Evolutionary conservation across 92 coral and sea anemone species (phyloP), one percentile per base, ranked within the genome.

Genomic region (Actinernus sp.): DNA sequence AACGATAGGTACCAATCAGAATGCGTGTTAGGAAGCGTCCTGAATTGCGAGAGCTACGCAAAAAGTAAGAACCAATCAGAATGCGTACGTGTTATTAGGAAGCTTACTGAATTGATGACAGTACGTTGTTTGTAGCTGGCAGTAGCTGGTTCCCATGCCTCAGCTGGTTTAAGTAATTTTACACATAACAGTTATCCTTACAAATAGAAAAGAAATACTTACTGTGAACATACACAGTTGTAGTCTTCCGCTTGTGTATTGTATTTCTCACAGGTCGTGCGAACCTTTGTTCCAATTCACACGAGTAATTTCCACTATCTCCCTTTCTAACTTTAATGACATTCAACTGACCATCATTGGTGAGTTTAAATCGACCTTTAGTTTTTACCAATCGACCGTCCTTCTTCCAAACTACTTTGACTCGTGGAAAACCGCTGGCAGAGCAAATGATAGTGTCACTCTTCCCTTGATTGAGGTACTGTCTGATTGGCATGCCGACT

Each of bases 361-460:
- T 49, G 29, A 65, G 22, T 1, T 25, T 24, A 24, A 17, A 65
- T 49, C 73, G 58, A 18, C 73, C 73, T 28, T 22, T 47, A 18
- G 34, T 27, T 1, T 27, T 31, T 17, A 49, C 26, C 0, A 3
- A 22, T 3, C 13, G 29, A 20, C 60, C 73, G 31, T 65, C 26
- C 11, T 49, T 65, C 4, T 26, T 24, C 73, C 73, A 65, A 3
- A 3, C 11, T 24, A 17, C 49, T 11, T 18, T 29, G 2, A 50
- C 58, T 45, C 49, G 29, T 24, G 73, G 73, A 30, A 30, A 50
- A 10, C 73, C 73, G 29, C 30, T 32, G 16, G 20, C 73, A 12
- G 26, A 17, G 26, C 73, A 65, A 10, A n/a, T 49, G 8, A 65
- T 21, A 11, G 27, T 26, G 1, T 48, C 73, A 7, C 31, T 21